These are phyloP conservation scores for Noctua fimbriata DNA, from an alignment of 2,888 invertebrate genomes.

Conservation along the genomic window DNA sequence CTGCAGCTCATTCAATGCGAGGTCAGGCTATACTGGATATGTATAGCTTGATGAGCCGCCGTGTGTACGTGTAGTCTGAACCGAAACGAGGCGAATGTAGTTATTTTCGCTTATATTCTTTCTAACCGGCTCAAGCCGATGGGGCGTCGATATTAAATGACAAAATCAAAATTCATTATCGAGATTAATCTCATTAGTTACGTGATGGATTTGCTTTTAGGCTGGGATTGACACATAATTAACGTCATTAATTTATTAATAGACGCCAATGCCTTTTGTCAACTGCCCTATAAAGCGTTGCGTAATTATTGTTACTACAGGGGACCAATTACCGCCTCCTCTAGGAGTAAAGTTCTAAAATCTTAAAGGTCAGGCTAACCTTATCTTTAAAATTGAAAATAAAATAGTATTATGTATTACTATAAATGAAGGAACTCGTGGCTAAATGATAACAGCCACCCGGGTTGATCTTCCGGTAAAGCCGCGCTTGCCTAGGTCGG, in stretches of 20 bases:
- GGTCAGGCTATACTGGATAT: too few relatives aligned
- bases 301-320: not conserved
- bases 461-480: too few relatives aligned
- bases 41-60: too few relatives aligned
- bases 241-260: not conserved
- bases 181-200: slow-evolving; percentile 12
- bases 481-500: too few relatives aligned
- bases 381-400: not conserved
- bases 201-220: slow-evolving; percentile 3
- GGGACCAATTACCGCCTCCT: not conserved
- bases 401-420: not conserved
- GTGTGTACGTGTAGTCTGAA: too few relatives aligned
- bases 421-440: too few relatives aligned
- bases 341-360: not conserved
- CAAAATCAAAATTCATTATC: not conserved
- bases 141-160: not conserved
- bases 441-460: too few relatives aligned
- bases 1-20: too few relatives aligned
- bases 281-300: not conserved
- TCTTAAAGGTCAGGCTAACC: too few relatives aligned
- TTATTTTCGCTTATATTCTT: too few relatives aligned
- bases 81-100: too few relatives aligned
- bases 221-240: slow-evolving; percentile 5
- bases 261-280: not conserved
- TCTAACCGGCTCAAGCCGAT: not conserved